Evolutionary conservation across 2,888 invertebrate genomes (phyloP).

Genomic region (Psylliodes chrysocephalus): DNA sequence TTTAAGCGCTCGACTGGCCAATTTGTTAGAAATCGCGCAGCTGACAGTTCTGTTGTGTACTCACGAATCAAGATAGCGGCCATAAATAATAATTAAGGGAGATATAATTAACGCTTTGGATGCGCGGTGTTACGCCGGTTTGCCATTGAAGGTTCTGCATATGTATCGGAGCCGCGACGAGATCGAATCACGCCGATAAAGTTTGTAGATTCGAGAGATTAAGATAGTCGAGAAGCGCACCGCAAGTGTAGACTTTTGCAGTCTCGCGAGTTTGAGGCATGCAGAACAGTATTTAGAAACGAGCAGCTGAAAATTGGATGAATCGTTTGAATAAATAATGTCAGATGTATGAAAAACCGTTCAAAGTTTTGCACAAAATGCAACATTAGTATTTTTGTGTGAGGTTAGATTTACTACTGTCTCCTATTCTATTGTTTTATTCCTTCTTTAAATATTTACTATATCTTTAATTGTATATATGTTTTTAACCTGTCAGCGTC

Average conservation of each 20-base stretch:
- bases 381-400: no score
- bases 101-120: slow-evolving; percentile 42
- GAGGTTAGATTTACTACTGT: no score
- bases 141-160: slow-evolving; percentile 32
- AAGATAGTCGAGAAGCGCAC: slow-evolving; percentile 31
- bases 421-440: no score
- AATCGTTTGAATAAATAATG: no score
- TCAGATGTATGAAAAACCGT: no score
- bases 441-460: no score
- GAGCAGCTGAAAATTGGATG: no score
- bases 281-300: slow-evolving; percentile 1
- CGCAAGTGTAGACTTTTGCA: slow-evolving; percentile 40
- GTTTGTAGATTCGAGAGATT: slow-evolving; percentile 40
- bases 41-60: slow-evolving; percentile 45
- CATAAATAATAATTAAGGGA: slow-evolving; percentile 47
- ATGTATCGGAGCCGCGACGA: slow-evolving; percentile 12
- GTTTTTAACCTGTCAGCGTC: no score
- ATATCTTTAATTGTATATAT: no score
- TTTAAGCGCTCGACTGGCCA: slow-evolving; percentile 43
- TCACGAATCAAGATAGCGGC: slow-evolving; percentile 42
- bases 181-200: slow-evolving; percentile 39
- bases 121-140: slow-evolving; percentile 28
- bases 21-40: slow-evolving; percentile 47
- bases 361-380: no score
- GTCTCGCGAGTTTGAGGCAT: not conserved